Evolutionary conservation across 2,888 invertebrate genomes (phyloP).

Genomic region (Watsonalla binaria): DNA sequence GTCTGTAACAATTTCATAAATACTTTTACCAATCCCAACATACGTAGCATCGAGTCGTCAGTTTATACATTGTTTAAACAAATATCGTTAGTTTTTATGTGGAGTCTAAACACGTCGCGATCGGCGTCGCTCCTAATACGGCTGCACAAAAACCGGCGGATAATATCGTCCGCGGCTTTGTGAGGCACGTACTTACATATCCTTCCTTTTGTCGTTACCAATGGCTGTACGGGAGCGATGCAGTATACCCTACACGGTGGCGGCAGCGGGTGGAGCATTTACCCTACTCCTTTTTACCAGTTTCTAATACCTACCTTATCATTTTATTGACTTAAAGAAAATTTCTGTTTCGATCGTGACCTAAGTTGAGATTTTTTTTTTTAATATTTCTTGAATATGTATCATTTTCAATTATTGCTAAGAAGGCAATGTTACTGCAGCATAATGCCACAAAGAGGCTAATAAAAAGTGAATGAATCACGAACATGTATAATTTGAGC

Average conservation of each 20-base stretch:
- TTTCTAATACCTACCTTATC: no score
- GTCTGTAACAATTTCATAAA: neutral
- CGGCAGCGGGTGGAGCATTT: no score
- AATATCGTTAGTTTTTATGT: slow-evolving; percentile 29
- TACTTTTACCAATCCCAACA: neutral
- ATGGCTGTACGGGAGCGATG: slow-evolving; percentile 12
- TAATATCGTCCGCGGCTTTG: slow-evolving; percentile 67
- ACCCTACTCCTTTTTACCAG: no score
- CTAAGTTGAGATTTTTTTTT: no score
- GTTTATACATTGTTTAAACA: slow-evolving; percentile 10
- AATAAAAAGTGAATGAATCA: slow-evolving; percentile 28
- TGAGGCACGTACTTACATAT: slow-evolving; percentile 65
- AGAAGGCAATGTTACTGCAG: slow-evolving; percentile 27
- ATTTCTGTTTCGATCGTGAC: no score
- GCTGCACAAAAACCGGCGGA: slow-evolving; percentile 46
- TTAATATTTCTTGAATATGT: no score
- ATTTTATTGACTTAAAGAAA: no score
- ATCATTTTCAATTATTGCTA: no score
- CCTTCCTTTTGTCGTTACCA: slow-evolving; percentile 63
- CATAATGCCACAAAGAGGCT: slow-evolving; percentile 20
- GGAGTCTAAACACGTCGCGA: slow-evolving; percentile 35
- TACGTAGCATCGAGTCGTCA: neutral
- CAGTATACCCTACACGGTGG: slow-evolving; percentile 7
- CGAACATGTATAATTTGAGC: slow-evolving; percentile 16
- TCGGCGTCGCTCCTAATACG: slow-evolving; percentile 54